Evolutionary conservation across 1,140 invertebrate genomes (phyloP).

Genomic region (Trichonephila clavipes): DNA sequence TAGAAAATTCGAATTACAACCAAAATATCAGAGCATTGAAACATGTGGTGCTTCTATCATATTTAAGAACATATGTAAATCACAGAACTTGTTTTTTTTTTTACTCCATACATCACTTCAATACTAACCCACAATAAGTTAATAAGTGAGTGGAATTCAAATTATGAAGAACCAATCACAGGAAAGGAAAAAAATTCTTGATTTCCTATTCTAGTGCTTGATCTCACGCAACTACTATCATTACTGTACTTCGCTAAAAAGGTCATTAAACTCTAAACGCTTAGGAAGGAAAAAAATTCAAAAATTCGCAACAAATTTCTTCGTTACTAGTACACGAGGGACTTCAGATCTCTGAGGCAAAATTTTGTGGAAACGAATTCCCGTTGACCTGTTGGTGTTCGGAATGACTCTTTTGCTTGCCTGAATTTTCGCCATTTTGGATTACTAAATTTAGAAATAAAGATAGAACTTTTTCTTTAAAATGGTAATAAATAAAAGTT

Average conservation of each 20-base stretch:
- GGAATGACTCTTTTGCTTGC: not conserved
- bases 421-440: not conserved
- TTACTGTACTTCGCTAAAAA: not conserved
- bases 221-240: not conserved
- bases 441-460: not conserved
- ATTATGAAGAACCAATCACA: not conserved
- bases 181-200: not conserved
- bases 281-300: not conserved
- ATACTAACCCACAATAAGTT: slow-evolving; percentile 27
- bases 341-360: not conserved
- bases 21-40: too few species aligned
- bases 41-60: not conserved
- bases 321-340: not conserved
- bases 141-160: not conserved
- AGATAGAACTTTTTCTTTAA: too few species aligned
- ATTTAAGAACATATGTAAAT: not conserved
- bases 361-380: not conserved
- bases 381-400: not conserved
- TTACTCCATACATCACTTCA: not conserved
- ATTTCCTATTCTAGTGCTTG: not conserved
- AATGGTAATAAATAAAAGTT: too few species aligned
- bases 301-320: not conserved
- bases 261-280: not conserved
- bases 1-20: too few species aligned
- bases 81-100: not conserved